phyloP scores from a whole-genome alignment of 2,888 invertebrate genomes.

The Euproctis similis region DNA sequence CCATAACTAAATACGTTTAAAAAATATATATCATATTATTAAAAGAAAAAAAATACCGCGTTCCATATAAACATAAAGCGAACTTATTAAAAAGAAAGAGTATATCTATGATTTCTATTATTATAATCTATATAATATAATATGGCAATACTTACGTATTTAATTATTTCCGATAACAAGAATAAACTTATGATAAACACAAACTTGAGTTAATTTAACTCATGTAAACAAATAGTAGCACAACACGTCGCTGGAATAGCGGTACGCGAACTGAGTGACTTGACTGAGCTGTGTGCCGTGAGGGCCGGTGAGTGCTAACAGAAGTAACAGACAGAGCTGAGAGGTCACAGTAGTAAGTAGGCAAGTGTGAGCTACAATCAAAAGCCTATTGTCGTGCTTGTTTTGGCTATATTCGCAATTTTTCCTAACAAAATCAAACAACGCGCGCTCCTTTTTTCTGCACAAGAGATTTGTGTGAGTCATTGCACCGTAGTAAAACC shows the following conservation, averaged over 20 bases:
- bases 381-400: constrained; percentile 16
- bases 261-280: constrained; percentile 19
- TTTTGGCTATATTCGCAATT: constrained; percentile 14
- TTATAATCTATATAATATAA: too few relatives aligned
- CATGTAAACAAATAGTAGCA: constrained; percentile 7
- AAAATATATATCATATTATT: constrained; percentile 6
- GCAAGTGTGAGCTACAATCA: too few relatives aligned
- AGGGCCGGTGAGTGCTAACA: background rate
- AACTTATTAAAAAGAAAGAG: too few relatives aligned
- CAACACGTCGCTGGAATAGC: constrained; percentile 13
- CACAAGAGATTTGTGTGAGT: constrained; percentile 18
- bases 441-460: constrained; percentile 7
- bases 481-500: constrained; percentile 25
- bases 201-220: too few relatives aligned
- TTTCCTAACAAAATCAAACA: constrained; percentile 12
- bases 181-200: constrained; percentile 15
- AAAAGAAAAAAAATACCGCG: constrained; percentile 12
- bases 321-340: constrained; percentile 7
- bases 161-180: constrained; percentile 8
- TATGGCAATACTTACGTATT: too few relatives aligned
- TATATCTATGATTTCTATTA: too few relatives aligned
- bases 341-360: too few relatives aligned
- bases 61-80: too few relatives aligned
- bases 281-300: background rate
- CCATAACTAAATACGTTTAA: constrained; percentile 1